Conservation (phyloP, 2,797 vertebrate genomes). For the Neosalanx taihuensis region DNA sequence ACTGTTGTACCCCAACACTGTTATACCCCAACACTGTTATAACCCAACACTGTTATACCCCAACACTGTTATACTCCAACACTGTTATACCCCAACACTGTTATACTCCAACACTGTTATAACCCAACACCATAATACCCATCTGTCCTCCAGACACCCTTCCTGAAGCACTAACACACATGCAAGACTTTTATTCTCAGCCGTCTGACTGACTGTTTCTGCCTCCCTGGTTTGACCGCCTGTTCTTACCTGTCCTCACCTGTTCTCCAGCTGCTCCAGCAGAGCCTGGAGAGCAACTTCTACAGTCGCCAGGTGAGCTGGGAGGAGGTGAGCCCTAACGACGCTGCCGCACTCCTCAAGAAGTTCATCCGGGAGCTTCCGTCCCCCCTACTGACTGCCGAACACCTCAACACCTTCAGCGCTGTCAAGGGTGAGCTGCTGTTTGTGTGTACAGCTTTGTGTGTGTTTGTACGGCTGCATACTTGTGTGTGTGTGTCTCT, state of each 20-base stretch:
- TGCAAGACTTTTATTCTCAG: neutral
- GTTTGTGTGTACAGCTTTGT: no score
- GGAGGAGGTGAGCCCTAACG: slow-evolving; percentile 88
- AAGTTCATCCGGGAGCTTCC: slow-evolving; percentile 90
- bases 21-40: no score
- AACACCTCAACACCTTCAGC: slow-evolving; percentile 87
- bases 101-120: no score
- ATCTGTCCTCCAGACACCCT: no score
- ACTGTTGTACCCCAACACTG: no score
- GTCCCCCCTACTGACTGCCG: slow-evolving; percentile 81
- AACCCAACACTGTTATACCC: no score
- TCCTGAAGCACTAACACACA: no score
- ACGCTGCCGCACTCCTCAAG: slow-evolving; percentile 85
- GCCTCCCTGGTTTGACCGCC: neutral
- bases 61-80: no score
- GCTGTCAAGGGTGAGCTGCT: slow-evolving; percentile 69
- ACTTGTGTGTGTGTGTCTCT: no score
- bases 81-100: no score
- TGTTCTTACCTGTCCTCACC: neutral
- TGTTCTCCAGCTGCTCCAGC: slow-evolving; percentile 74
- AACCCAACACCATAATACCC: no score
- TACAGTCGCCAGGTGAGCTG: slow-evolving; percentile 78
- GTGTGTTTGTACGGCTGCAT: no score
- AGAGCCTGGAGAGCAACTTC: slow-evolving; percentile 82
- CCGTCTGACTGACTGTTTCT: neutral